Percentiles rank a stretch among this genome's conserved stretches.
Conservation (phyloP, 2,113 vertebrate genomes). For the Coreoperca whiteheadi region DNA sequence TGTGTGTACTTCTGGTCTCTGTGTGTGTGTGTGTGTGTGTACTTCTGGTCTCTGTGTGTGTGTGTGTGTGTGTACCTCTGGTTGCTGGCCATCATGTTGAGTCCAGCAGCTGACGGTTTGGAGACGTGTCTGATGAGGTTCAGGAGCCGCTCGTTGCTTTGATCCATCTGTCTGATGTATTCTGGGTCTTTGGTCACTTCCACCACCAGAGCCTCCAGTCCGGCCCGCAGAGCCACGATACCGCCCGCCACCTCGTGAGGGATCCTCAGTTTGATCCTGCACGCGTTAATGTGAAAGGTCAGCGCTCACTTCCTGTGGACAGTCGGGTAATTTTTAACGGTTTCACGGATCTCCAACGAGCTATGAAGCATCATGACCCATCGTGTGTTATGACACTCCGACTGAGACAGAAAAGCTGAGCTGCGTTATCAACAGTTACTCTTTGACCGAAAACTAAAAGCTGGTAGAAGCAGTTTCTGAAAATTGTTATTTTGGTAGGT, state of each 20-base stretch:
- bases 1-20: not conserved
- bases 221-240: constrained; percentile 87
- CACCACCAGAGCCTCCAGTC: constrained; percentile 92
- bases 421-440: too few relatives aligned
- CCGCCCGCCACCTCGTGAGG: constrained; percentile 86
- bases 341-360: too few relatives aligned
- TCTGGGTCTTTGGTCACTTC: constrained; percentile 91
- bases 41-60: not conserved
- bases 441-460: too few relatives aligned
- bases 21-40: not conserved
- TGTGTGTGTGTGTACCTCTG: constrained; percentile 79
- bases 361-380: too few relatives aligned
- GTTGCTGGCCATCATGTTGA: constrained; percentile 83
- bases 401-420: too few relatives aligned
- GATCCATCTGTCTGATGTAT: constrained; percentile 88
- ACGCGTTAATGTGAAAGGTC: not conserved
- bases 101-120: constrained; percentile 87
- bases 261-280: constrained; percentile 91
- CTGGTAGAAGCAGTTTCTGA: too few relatives aligned
- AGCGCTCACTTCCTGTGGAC: not conserved
- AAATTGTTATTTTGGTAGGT: too few relatives aligned
- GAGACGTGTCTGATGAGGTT: constrained; percentile 89
- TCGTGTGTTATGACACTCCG: too few relatives aligned
- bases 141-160: constrained; percentile 85
- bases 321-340: too few relatives aligned